Base-by-base conservation (phyloP, 2,888 invertebrate genomes). In the Falcaria lacertinaria region DNA sequence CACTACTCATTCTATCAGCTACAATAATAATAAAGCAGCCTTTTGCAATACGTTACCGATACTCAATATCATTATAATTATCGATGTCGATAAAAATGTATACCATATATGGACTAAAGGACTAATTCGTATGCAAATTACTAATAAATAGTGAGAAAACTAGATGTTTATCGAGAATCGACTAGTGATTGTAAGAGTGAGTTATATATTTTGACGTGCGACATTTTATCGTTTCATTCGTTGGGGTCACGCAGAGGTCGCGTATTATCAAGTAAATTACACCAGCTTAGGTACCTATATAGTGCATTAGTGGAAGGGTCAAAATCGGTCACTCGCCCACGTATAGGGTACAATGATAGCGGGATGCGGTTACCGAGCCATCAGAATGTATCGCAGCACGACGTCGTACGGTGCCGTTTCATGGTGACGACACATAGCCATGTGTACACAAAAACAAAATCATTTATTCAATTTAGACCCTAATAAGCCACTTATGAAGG, bases 241-340 rank as follows among this genome's bases (percentile, higher is more conserved):
- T 14, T 35, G 41, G 43, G 54, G 53, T 52, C 47, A 42, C 36
- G 28, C 39, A 37, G 56, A 63, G 71, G 57, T 55, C 68, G 73
- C 69, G 77, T 74, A 69, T 75, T 72, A 69, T 62, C 59, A 57
- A 52, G 52, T 61, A 61, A 74, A 73, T 28, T 69, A 59, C 65
- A 64, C 61, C 59, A 69, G 63, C 75, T 69, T 60, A 77, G 78
- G 75, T 77, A 75, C 67, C 55, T 33, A 45, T n/a, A n/a, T n/a
- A n/a, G n/a, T 60, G 62, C 57, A 54, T 69, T 71, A 62, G 62
- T 56, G 50, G 48, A 52, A 50, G 50, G 43, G 33, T 45, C 50
- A 46, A 52, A 53, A 57, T 52, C 54, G 54, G 49, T 51, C 55
- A 44, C 41, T 51, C 67, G 50, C 67, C 64, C 55, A 66, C 64